Base-by-base conservation (phyloP, 2,888 invertebrate genomes). In the Acanthosepion pharaonis region DNA sequence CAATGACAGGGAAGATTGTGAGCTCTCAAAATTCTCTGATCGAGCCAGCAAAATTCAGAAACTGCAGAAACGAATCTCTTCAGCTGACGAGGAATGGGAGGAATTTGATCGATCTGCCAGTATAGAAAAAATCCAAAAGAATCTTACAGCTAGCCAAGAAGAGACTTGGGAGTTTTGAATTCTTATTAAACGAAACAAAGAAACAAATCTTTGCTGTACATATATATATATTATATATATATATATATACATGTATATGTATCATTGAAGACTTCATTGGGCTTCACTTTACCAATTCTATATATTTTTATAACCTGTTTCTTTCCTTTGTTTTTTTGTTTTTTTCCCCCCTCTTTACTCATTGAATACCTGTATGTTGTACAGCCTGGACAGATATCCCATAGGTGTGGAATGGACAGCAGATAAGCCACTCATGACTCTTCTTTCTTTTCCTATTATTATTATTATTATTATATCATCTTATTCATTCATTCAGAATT, bases 101-200 rank as follows among this genome's bases (percentile, higher is more conserved):
- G 96, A 96, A 91, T 94, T 95, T 91, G 96, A 96, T 91, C 95
- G 96, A 94, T 95, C 96, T 93, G 96, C 95, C 92, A 96, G 95
- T 95, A 96, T 96, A 94, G 96, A 96, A 94, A 96, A 96, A 95
- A 95, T 97, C 64, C 96, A 96, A 95, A 96, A 96, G 94, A 94
- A 95, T 92, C 94, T 94, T 94, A 94, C 94, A 94, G 92, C 94
- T 78, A 94, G 92, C 94, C 93, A 96, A 91, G 95, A 96, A 93
- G 97, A 96, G 59, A 96, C 96, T 92, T 97, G 97, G 97, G 96
- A 96, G 94, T 96, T 97, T 94, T 97, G 95, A 96, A 91, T n/a
- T 94, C 42, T 33, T 48, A 48, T 42, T 59, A 93, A 92, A 91
- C 91, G 33, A 91, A 92, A 92, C 48, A 92, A 92, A 92, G 51